Percentiles rank a stretch among this genome's conserved stretches.
Conservation (phyloP, 2,113 vertebrate genomes). For the Psilopsiagon aymara region DNA sequence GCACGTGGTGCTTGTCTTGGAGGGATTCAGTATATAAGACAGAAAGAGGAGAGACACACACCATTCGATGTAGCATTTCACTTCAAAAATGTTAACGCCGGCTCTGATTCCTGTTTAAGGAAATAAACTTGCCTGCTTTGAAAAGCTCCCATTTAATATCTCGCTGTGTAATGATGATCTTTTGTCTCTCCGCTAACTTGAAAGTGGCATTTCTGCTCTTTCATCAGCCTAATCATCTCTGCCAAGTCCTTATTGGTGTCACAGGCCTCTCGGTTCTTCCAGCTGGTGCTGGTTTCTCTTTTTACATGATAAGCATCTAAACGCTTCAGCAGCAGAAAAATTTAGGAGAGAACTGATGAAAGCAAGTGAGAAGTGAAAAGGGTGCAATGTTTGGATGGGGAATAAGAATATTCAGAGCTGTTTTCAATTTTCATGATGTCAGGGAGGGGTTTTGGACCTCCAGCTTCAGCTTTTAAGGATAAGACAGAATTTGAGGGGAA, state of each 20-base stretch:
- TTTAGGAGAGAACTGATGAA: neutral
- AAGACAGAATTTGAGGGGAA: neutral
- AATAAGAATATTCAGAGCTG: neutral
- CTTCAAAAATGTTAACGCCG: neutral
- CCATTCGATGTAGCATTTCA: neutral
- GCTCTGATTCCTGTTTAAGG: neutral
- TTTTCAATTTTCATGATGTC: neutral
- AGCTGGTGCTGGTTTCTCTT: neutral
- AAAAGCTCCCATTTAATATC: constrained; percentile 39
- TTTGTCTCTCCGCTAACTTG: constrained; percentile 39
- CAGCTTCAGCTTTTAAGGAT: neutral
- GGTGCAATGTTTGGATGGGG: neutral
- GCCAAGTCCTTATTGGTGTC: constrained; percentile 20
- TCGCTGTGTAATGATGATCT: constrained; percentile 14
- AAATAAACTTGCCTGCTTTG: constrained; percentile 3
- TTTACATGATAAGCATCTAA: neutral
- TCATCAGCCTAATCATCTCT: constrained; percentile 52
- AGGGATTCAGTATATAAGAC: neutral
- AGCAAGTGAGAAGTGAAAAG: neutral
- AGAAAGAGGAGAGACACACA: neutral
- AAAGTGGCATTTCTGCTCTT: constrained; percentile 58
- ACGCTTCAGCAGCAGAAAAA: neutral
- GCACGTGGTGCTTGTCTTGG: neutral
- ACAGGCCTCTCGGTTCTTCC: neutral
- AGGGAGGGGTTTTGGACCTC: neutral